phyloP scores from a whole-genome alignment of 53 echinoderm and acorn worm genomes.

The Echinometra lucunter region DNA sequence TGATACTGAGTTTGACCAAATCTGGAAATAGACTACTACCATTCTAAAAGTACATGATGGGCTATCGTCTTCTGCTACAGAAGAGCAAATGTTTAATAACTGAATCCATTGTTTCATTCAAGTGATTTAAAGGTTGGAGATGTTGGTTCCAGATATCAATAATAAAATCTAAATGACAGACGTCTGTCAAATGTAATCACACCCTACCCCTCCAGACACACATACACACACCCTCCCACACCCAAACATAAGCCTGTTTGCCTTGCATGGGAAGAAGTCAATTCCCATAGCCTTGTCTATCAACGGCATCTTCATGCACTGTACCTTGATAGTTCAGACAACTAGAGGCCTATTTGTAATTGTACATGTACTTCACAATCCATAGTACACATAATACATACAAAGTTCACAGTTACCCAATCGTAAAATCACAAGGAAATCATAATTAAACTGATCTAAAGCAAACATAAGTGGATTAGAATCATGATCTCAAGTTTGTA shows the following conservation, averaged over 20 bases:
- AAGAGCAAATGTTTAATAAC: too few species aligned
- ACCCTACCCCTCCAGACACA: not conserved
- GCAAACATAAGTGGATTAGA: constrained; percentile 2
- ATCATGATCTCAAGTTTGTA: constrained; percentile 34
- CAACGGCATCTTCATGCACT: not conserved
- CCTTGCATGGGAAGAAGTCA: not conserved
- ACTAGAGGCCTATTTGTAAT: too few species aligned
- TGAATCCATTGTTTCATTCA: too few species aligned
- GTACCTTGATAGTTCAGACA: too few species aligned
- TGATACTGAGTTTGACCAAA: too few species aligned
- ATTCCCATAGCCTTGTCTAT: not conserved
- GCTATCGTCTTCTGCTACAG: too few species aligned
- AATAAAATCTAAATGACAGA: not conserved
- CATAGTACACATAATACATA: not conserved
- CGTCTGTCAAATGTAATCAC: not conserved
- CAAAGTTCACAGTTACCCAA: not conserved
- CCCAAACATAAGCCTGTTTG: not conserved
- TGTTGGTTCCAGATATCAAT: not conserved
- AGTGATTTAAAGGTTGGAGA: too few species aligned
- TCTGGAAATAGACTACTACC: too few species aligned
- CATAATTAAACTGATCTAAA: not conserved
- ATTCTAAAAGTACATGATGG: not conserved
- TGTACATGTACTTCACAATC: not conserved
- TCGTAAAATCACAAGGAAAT: constrained; percentile 21
- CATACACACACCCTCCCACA: not conserved